Base-by-base conservation (phyloP, 2,797 vertebrate species). In the Neosilurus mollespiculum region DNA sequence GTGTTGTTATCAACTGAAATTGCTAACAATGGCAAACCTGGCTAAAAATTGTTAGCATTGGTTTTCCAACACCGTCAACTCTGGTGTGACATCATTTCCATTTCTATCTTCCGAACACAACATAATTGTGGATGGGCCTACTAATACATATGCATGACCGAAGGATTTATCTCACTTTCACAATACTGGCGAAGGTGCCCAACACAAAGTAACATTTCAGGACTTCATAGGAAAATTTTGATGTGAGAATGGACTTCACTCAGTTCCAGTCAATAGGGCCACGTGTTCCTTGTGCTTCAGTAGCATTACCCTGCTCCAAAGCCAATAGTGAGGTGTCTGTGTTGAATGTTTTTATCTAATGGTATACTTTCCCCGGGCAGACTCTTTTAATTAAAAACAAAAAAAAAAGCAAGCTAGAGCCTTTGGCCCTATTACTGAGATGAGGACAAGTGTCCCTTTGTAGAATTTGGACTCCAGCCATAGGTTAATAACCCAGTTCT, bases 401-500 rank as follows among this genome's bases (percentile, higher is more conserved):
- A 34, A 30, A 34, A 34, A 54, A 18, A 71, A 22, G 43, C 69
- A 51, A 71, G 49, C 70, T 53, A 26, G 14, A 69, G 70, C 5
- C 26, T 11, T 4, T 58, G 53, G 18, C 26, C 72, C 18, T 12
- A 59, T 76, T 16, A 76, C 54, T 37, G 26, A 59, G 18, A 58
- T 6, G 72, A 76, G 72, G 30, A 76, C 72, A 59, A 59, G 26
- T 58, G 54, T 59, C 26, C 34, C 54, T 72, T 72, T 72, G 70
- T 72, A 72, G 70, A 34, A 76, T 20, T 34, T 76, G 72, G 72
- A 30, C 2, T 34, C 16, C 16, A 62, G 59, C 62, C 72, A 76
- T 12, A 58, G 26, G 1, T 54, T 34, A 76, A 59, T 76, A 76
- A 76, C 72, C 16, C 15, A 30, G 9, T 75, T 75, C 72, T 14